phyloP scores from a whole-genome alignment of 2,113 vertebrate species.

The Caretta caretta region DNA sequence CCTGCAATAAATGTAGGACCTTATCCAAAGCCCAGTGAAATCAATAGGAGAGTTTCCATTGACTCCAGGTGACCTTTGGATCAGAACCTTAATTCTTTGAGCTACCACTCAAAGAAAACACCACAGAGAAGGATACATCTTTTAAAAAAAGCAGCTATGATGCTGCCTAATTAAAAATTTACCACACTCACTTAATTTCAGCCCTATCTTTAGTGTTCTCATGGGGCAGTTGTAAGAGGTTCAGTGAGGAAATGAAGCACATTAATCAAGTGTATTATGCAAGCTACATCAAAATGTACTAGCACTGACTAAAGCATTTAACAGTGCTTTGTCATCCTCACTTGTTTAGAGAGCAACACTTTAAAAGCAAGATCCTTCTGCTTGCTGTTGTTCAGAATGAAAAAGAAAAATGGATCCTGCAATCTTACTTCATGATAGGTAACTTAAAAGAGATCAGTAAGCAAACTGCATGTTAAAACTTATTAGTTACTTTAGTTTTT shows the following conservation, averaged over 20 bases:
- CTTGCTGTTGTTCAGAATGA: neutral
- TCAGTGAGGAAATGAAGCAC: neutral
- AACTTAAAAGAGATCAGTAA: fast-evolving
- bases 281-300: neutral
- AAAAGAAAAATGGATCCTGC: neutral
- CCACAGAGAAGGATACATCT: neutral
- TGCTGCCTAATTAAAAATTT: constrained; percentile 34
- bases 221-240: constrained; percentile 8
- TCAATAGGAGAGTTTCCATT: neutral
- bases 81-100: neutral
- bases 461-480: neutral
- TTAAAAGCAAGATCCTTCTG: neutral
- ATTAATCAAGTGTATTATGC: constrained; percentile 22
- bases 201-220: constrained; percentile 17
- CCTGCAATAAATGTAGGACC: neutral
- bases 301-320: neutral
- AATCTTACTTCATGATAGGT: neutral
- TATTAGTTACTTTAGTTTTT: neutral
- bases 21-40: neutral
- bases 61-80: neutral
- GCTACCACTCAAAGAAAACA: neutral
- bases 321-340: neutral
- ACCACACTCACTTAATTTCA: constrained; percentile 32
- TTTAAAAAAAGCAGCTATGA: neutral
- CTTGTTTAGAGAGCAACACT: neutral